Percentiles rank a stretch among this genome's conserved stretches.
phyloP scores from a whole-genome alignment of 2,797 vertebrate genomes.

The Poliocrania exsul region DNA sequence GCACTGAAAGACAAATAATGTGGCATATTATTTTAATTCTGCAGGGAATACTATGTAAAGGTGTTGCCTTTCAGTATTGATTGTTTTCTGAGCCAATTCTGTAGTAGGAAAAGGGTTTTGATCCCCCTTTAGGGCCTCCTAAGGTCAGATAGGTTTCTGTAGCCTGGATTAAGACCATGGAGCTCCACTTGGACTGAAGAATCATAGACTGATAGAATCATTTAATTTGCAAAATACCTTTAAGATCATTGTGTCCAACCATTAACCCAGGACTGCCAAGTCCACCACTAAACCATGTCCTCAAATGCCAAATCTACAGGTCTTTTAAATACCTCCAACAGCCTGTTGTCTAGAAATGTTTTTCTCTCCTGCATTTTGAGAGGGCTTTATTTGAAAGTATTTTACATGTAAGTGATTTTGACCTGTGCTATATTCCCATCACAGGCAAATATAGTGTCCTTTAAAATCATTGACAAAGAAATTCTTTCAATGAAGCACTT shows the following conservation, averaged over 20 bases:
- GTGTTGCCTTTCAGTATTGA: background rate
- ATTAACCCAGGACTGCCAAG: background rate
- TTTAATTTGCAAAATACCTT: background rate
- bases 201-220: background rate
- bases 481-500: background rate
- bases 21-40: background rate
- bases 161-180: background rate
- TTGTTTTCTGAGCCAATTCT: background rate
- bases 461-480: background rate
- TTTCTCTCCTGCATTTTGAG: background rate
- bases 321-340: background rate
- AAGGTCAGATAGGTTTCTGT: background rate
- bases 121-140: background rate
- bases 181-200: background rate
- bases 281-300: background rate
- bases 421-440: background rate
- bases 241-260: background rate
- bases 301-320: accelerated
- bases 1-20: background rate
- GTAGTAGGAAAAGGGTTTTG: background rate
- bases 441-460: background rate
- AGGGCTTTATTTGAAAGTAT: background rate
- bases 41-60: background rate
- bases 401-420: background rate
- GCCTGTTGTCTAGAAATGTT: background rate